Evolutionary conservation across 2,797 vertebrate genomes (phyloP), one percentile per base, ranked within the genome.

Genomic region (Corythornis leucogaster): DNA sequence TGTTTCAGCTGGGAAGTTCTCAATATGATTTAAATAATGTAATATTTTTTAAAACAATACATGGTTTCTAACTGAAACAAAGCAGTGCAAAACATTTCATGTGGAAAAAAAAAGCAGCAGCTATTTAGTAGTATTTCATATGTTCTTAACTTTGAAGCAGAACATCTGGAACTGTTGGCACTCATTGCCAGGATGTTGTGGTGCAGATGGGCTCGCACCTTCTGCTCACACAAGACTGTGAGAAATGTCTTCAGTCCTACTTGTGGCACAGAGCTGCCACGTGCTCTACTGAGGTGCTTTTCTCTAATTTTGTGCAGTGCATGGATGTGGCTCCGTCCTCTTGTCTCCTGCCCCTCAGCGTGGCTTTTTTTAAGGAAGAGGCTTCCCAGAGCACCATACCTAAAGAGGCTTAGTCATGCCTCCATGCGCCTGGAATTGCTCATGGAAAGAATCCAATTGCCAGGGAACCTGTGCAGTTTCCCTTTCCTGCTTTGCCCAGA

Each of bases 31-130:
- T 86, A 76, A 66, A 42, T 81, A 9, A 30, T 42, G 18, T 0
- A 2, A 13, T 26, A 40, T 26, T 64, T 90, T 15, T 84, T 77
- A 11, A 0, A 19, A 45, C 26, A 73, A 50, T 25, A 16, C 9
- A 15, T 63, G 66, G 17, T 80, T 89, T 88, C 76, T 85, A 45
- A 64, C 33, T 59, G n/a, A 90, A 92, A 89, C 18, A 80, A 81
- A 89, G n/a, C 19, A 55, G 13, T 92, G 6, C 46, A 75, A 74
- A 94, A 58, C 20, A 17, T 63, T 70, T 90, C 19, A 45, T 61
- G 81, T 13, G 43, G 33, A n/a, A 50, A 30, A 46, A 1, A 1
- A 51, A 50, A 50, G 8, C 2, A 50, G 8, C 2, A 6, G 5
- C 48, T 63, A 12, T 80, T 85, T 68, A 58, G 26, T 59, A 80